Percentiles rank a stretch among this genome's conserved stretches.
phyloP scores from a whole-genome alignment of 2,113 vertebrate genomes.

The Anguilla japonica region DNA sequence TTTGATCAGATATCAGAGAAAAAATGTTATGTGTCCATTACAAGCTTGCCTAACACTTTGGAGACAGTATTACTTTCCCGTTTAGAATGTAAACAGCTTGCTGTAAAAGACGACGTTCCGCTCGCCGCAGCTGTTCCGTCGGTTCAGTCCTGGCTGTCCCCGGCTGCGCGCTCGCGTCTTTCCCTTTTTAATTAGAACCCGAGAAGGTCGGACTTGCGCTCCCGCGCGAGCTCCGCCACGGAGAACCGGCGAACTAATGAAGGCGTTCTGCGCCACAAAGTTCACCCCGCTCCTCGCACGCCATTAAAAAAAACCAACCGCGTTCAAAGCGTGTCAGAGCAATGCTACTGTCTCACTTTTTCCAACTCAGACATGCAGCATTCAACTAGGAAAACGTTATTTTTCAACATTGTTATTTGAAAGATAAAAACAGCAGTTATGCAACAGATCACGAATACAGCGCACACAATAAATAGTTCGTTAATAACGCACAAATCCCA shows the following conservation, averaged over 20 bases:
- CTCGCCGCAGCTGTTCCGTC: neutral
- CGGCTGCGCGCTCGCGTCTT: neutral
- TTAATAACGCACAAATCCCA: too few species aligned
- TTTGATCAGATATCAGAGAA: slow-evolving; percentile 12
- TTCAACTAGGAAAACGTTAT: too few species aligned
- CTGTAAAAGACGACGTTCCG: neutral
- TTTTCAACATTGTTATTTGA: neutral
- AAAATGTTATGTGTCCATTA: neutral
- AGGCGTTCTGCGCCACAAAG: neutral
- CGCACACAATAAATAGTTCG: too few species aligned
- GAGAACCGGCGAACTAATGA: neutral
- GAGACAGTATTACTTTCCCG: slow-evolving; percentile 11
- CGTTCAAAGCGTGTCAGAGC: neutral
- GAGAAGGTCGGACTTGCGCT: neutral
- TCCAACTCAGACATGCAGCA: too few species aligned
- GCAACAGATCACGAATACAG: too few species aligned
- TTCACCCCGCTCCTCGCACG: neutral
- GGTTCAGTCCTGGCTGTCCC: neutral
- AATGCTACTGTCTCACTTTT: too few species aligned
- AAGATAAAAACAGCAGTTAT: neutral
- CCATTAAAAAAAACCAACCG: neutral
- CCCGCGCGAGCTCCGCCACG: neutral
- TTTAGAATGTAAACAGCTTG: slow-evolving; percentile 26
- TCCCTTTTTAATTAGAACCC: slow-evolving; percentile 14
- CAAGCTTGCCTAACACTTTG: neutral